Percentiles rank a stretch among this genome's conserved stretches.
Evolutionary conservation across 37 sponge, comb jelly and placozoan species (phyloP).

Genomic region (Geodia barretti): DNA sequence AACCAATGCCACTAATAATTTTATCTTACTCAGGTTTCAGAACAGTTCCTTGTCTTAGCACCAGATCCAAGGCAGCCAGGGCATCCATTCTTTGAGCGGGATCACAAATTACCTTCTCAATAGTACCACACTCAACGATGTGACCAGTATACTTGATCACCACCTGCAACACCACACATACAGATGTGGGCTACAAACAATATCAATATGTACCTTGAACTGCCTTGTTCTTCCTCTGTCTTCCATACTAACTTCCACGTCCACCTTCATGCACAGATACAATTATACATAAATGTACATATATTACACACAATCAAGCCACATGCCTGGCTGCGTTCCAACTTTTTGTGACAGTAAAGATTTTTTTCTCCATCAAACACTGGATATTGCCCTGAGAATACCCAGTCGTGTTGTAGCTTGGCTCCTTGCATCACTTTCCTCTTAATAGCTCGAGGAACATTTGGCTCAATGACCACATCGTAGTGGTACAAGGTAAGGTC

Average conservation of each 20-base stretch:
- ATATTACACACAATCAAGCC: background rate
- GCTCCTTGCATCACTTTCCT: background rate
- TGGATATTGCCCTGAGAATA: conserved; percentile 24
- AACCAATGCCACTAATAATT: no score
- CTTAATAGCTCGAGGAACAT: background rate
- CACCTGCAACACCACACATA: background rate
- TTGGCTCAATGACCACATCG: background rate
- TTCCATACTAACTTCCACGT: background rate
- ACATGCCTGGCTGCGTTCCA: background rate
- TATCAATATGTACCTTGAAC: background rate
- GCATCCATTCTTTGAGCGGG: background rate
- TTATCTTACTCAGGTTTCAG: background rate
- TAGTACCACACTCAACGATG: background rate
- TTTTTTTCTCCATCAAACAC: conserved; percentile 70
- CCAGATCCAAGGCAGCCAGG: background rate
- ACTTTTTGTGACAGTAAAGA: conserved; percentile 30
- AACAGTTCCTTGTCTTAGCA: background rate
- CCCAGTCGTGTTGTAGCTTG: background rate
- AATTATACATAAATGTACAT: background rate
- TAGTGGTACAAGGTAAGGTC: background rate
- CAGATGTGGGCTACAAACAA: background rate
- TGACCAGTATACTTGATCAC: background rate
- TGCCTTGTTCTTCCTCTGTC: background rate
- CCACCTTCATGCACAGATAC: background rate
- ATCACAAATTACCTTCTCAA: background rate